Conservation (phyloP, 1,140 invertebrate genomes). For the Drosophila melanica region DNA sequence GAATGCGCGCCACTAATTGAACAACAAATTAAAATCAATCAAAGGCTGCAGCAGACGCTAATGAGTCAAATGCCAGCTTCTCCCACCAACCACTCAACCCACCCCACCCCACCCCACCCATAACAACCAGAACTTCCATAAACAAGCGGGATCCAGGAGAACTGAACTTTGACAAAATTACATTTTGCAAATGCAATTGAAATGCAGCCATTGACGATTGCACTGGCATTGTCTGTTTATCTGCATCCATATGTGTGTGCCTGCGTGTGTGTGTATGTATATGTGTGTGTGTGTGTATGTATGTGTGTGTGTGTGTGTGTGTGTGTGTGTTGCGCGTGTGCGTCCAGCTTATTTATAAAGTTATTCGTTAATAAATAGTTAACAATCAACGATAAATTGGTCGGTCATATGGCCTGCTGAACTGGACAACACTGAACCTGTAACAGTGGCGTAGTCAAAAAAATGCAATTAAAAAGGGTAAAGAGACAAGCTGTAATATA, state of each 20-base stretch:
- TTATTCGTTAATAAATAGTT: conserved; percentile 81
- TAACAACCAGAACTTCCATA: not conserved
- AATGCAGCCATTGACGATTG: conserved; percentile 34
- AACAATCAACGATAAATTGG: conserved; percentile 77
- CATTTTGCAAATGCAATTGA: conserved; percentile 53
- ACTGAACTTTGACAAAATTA: conserved; percentile 62
- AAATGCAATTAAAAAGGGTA: not conserved
- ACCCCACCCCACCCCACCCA: not conserved
- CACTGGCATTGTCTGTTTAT: conserved; percentile 18
- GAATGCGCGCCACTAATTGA: conserved; percentile 68
- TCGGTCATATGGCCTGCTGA: conserved; percentile 27
- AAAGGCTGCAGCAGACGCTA: conserved; percentile 26
- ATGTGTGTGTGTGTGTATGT: conserved; percentile 11
- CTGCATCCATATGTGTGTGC: conserved; percentile 8
- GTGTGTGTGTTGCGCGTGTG: conserved; percentile 12
- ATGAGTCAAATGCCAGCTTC: conserved; percentile 25
- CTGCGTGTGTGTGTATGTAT: conserved; percentile 7
- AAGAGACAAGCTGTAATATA: not conserved
- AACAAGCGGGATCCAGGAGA: not conserved
- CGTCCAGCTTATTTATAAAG: conserved; percentile 60
- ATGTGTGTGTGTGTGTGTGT: conserved; percentile 13
- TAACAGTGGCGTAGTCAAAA: conserved; percentile 42
- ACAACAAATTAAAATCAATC: conserved; percentile 78
- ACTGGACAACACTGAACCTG: conserved; percentile 3
- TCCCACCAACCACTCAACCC: not conserved